phyloP scores from a whole-genome alignment of 2,113 vertebrate species.

The Isurus oxyrinchus region DNA sequence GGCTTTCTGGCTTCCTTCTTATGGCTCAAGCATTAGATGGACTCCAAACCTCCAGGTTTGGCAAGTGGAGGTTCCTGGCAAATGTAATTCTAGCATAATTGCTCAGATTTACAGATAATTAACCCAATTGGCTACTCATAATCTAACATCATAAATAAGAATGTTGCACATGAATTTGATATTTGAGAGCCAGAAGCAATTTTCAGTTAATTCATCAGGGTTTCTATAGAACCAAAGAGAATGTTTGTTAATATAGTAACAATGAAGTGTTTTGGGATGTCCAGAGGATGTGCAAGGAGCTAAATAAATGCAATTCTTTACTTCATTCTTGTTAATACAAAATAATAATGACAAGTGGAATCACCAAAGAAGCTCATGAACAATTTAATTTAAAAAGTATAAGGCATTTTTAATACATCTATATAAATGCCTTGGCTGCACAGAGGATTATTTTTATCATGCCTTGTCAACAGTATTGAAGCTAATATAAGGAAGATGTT shows the following conservation, averaged over 20 bases:
- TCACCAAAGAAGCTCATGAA: background rate
- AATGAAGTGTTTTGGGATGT: background rate
- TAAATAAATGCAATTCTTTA: background rate
- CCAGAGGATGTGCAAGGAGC: background rate
- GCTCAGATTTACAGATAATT: background rate
- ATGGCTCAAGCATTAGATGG: background rate
- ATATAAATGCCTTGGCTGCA: no score
- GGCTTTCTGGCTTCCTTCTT: no score
- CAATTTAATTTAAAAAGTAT: no score
- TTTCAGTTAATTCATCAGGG: background rate
- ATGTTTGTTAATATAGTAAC: background rate
- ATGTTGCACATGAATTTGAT: background rate
- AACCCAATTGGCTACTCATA: background rate
- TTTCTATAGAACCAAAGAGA: background rate
- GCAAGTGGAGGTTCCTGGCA: no score
- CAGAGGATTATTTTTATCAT: no score
- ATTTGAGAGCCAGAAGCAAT: background rate
- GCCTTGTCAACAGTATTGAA: no score
- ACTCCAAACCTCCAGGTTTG: background rate
- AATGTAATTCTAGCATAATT: background rate
- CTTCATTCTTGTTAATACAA: background rate
- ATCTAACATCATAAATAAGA: background rate
- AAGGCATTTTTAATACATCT: no score
- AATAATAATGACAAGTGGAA: background rate
- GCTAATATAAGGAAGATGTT: no score